Evolutionary conservation across 2,113 vertebrate genomes (phyloP).

Genomic region (Heteronetta atricapilla): DNA sequence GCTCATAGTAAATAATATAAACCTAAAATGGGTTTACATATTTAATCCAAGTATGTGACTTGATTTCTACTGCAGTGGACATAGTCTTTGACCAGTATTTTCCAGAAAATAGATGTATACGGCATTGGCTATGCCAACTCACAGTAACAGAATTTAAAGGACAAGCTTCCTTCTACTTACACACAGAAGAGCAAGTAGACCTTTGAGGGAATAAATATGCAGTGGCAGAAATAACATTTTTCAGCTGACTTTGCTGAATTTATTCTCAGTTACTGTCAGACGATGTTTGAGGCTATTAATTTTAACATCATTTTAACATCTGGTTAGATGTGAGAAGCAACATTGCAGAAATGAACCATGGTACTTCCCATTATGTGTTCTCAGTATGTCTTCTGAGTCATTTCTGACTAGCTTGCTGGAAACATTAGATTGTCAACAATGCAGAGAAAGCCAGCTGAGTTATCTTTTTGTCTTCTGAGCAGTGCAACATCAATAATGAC

Average conservation of each 20-base stretch:
- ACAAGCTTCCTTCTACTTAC: background rate
- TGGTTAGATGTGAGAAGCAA: background rate
- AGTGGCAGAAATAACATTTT: background rate
- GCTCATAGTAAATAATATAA: background rate
- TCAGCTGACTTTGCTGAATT: background rate
- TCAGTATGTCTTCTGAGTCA: background rate
- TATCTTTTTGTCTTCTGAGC: conserved; percentile 2
- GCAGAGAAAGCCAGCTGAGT: background rate
- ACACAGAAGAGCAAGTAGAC: background rate
- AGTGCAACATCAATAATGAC: background rate
- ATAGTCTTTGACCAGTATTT: background rate
- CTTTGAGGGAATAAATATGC: background rate
- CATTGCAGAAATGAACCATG: background rate
- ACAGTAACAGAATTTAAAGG: background rate
- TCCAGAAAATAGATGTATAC: background rate
- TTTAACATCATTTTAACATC: background rate
- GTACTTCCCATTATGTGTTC: background rate
- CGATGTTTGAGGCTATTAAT: background rate
- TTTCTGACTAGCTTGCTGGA: background rate
- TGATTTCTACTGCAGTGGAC: background rate
- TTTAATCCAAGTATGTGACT: background rate
- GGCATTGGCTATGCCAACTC: background rate
- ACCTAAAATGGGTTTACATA: background rate
- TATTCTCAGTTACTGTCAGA: background rate
- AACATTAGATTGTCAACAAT: background rate